A percentile compares a stretch with the other conserved stretches of the same genome.
Conservation (phyloP, 2,797 vertebrate species). For the Manis pentadactyla region DNA sequence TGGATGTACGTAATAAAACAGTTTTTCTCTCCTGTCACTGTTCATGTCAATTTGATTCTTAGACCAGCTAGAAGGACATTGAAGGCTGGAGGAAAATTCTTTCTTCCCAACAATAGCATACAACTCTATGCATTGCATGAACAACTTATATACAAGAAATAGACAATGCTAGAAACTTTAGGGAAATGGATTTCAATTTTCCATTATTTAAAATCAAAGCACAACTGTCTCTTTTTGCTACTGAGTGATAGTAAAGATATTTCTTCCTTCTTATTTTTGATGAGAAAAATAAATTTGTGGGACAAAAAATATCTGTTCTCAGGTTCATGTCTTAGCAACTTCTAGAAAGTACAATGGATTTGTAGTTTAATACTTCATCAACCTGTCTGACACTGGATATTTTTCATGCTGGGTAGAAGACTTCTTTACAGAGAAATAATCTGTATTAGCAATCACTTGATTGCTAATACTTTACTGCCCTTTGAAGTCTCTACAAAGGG, state of each 20-base stretch:
- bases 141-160: slow-evolving; percentile 59
- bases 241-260: neutral
- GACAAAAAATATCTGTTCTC: neutral
- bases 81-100: too few species aligned
- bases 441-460: neutral
- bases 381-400: neutral
- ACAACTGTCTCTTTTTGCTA: slow-evolving; percentile 78
- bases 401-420: neutral
- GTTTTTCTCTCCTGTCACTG: too few species aligned
- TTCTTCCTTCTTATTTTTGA: neutral
- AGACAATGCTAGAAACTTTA: neutral
- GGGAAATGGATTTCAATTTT: neutral
- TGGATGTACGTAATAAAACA: too few species aligned
- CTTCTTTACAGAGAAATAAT: neutral
- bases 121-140: neutral
- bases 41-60: too few species aligned
- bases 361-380: neutral
- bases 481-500: neutral
- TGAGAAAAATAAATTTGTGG: neutral
- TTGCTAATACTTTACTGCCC: neutral
- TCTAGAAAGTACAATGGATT: neutral
- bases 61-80: too few species aligned
- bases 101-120: neutral
- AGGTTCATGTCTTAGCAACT: neutral
- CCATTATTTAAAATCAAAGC: neutral